Conservation (phyloP, 2,113 vertebrate genomes). For the Halcyon senegalensis region DNA sequence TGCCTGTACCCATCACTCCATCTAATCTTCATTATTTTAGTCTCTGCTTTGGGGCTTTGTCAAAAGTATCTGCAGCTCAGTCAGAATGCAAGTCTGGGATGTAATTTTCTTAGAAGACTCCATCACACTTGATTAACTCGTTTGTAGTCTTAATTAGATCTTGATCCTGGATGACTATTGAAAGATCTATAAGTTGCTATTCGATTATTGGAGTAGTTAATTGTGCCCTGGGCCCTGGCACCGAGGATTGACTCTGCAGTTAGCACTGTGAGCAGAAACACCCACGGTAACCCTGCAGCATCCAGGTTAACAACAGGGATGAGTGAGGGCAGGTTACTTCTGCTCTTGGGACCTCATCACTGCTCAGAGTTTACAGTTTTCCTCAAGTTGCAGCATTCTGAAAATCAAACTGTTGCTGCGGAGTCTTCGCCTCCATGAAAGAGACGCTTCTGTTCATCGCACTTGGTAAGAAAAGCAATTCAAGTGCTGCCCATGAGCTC, state of each 20-base stretch:
- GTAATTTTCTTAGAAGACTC: slow-evolving; percentile 13
- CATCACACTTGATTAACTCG: slow-evolving; percentile 24
- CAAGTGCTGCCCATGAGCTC: neutral
- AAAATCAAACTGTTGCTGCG: neutral
- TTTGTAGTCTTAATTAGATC: slow-evolving; percentile 29
- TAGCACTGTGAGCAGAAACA: neutral
- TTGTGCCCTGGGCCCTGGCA: neutral
- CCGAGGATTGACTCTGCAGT: neutral
- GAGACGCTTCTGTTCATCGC: neutral
- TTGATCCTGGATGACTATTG: slow-evolving; percentile 8
- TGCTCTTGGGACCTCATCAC: neutral
- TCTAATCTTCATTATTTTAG: neutral
- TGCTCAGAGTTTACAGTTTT: neutral
- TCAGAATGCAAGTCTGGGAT: neutral
- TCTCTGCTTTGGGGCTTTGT: neutral
- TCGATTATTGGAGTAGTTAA: slow-evolving; percentile 43
- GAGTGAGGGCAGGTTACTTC: neutral
- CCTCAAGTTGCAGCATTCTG: neutral
- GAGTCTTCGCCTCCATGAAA: neutral
- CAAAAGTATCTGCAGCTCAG: neutral
- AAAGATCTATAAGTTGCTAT: slow-evolving; percentile 37
- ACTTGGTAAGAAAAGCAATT: neutral
- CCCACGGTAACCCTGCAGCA: neutral
- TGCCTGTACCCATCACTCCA: neutral
- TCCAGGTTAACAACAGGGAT: neutral